Evolutionary conservation across 2,797 vertebrate species (phyloP), one percentile per base, ranked within the genome.

Genomic region (Dendrocincla tyrannina): DNA sequence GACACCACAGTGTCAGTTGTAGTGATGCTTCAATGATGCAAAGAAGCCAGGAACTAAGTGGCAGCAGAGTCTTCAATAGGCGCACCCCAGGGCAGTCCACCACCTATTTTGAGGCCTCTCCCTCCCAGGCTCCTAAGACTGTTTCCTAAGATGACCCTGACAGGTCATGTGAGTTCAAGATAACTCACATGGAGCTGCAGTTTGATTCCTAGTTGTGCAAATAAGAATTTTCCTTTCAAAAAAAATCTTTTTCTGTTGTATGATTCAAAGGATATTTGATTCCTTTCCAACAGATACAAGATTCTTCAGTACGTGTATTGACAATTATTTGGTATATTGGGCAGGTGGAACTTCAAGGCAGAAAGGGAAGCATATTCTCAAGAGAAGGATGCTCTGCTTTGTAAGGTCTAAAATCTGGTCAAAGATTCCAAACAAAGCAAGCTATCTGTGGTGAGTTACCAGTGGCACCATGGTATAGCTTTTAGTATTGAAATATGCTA

Each of bases 201-300:
- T 67, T 81, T 59, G 33, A 17, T 85, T 81, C 52, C 39, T 73
- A 39, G 8, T 63, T 62, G 23, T 0, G 0, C 0, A 0, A 85
- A 66, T 60, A 33, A 74, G 64, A 81, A 73, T 66, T 56, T 77
- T 91, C 7, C 13, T 77, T 58, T 77, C 58, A 73, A 60, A 47
- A 52, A 83, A 73, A 28, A 24, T 17, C 5, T 56, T 46, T 87
- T 85, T 87, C 62, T 81, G 1, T 55, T 67, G 27, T 53, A 35
- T 67, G 17, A 32, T 62, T 89, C 44, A 59, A 81, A 70, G 27
- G 27, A 55, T 32, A 33, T 55, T 87, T 60, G 7, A 46, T 66
- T 93, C 30, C 52, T 62, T 81, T 78, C 70, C 47, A 62, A 41
- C 28, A 67, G 30, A 13, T 28, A 41, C 28, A 49, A 59, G 41